Percentiles rank a stretch among this genome's conserved stretches.
phyloP scores from a whole-genome alignment of 2,797 vertebrate species.

The Rhinichthys osculus region DNA sequence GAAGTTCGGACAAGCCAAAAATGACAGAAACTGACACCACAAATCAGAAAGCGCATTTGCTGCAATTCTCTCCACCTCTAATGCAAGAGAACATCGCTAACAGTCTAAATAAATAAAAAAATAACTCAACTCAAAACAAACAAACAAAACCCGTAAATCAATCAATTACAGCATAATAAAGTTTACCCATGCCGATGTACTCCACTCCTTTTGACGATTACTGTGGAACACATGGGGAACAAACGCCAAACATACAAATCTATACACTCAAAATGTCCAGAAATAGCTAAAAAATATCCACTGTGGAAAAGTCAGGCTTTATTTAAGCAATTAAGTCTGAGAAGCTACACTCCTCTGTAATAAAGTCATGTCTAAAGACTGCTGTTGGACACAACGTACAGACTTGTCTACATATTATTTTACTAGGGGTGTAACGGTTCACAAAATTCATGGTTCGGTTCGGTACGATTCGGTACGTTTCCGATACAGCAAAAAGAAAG shows the following conservation, averaged over 20 bases:
- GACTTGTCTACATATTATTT: too few relatives aligned
- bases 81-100: not conserved
- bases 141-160: not conserved
- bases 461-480: too few relatives aligned
- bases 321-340: not conserved
- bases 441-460: too few relatives aligned
- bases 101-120: not conserved
- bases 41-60: not conserved
- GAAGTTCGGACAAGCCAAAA: not conserved
- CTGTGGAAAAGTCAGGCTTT: not conserved
- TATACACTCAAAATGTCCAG: not conserved
- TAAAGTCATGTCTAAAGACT: not conserved
- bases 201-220: not conserved
- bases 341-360: not conserved
- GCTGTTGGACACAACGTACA: not conserved
- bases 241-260: slow-evolving; percentile 6
- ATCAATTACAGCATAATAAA: slow-evolving; percentile 9
- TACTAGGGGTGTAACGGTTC: too few relatives aligned
- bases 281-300: not conserved
- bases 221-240: not conserved
- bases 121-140: not conserved
- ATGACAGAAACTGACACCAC: not conserved
- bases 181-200: not conserved
- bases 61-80: not conserved
- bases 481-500: too few relatives aligned